Base-by-base conservation (phyloP, 2,797 vertebrate genomes). In the Rallus crepitans region DNA sequence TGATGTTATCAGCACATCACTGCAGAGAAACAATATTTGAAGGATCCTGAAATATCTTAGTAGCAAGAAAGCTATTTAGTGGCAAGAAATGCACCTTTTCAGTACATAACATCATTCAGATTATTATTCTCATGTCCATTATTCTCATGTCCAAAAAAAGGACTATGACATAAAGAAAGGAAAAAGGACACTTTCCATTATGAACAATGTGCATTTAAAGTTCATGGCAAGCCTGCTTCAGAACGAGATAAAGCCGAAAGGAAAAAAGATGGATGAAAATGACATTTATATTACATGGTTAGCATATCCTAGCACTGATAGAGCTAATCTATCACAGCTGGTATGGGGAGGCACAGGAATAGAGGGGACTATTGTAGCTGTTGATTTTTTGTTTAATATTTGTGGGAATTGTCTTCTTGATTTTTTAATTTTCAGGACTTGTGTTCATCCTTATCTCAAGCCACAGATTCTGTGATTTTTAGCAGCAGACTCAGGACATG, bases 341-440 rank as follows among this genome's bases (percentile, higher is more conserved):
- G 15, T 33, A 63, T 39, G 18, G 19, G 15, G 19, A 80, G 37
- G 2, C 0, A 25, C 50, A 52, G 50, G 2, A 8, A 20, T 27
- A 71, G 12, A 75, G 5, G 3, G 5, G 3, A 68, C 9, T 16
- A 64, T 53, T 91, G 37, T 57, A 57, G 12, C 12, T 70, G 50
- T 30, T 82, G 7, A 42, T 24, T 77, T 75, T 12, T 90, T 80
- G 35, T 64, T 87, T 63, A 90, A 31, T 47, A 63, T 94, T 95
- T 53, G 33, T 72, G 40, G 33, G 40, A 90, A 90, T 76, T 66
- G 11, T 85, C 24, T 70, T 77, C 45, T 63, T 79, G 37, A 69
- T 83, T 90, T 93, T 93, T 96, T 76, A 76, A 89, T 92, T 91
- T 96, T 24, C 47, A 57, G 31, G 63, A 79, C n/a, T 50, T 87